Percentiles rank a stretch among this genome's conserved stretches.
These are phyloP conservation scores for Cyclargus thomasi DNA, from an alignment of 1,140 invertebrate genomes.

Conservation along the genomic window DNA sequence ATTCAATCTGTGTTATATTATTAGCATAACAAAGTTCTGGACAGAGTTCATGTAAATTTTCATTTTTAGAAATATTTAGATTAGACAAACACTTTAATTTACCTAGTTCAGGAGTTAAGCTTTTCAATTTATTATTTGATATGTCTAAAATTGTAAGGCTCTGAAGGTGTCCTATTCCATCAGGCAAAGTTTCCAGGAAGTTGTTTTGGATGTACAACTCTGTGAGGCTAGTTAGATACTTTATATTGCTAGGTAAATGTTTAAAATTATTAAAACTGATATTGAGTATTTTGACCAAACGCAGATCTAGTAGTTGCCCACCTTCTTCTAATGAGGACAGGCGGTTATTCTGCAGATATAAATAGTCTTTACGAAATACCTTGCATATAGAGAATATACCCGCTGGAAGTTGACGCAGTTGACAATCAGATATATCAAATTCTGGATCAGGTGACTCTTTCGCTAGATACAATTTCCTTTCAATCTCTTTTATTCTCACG, in stretches of 20 bases:
- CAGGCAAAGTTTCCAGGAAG: slow-evolving; percentile 79
- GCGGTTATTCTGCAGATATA: slow-evolving; percentile 81
- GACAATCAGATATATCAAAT: slow-evolving; percentile 85
- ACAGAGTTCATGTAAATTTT: slow-evolving; percentile 76
- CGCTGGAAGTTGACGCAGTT: slow-evolving; percentile 80
- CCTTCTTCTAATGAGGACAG: slow-evolving; percentile 81
- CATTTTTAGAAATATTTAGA: slow-evolving; percentile 78
- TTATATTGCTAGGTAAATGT: slow-evolving; percentile 78
- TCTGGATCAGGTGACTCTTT: slow-evolving; percentile 84
- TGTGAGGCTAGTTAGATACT: slow-evolving; percentile 78
- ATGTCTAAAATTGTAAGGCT: slow-evolving; percentile 81
- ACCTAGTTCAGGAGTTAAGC: slow-evolving; percentile 79
- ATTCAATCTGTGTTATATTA: slow-evolving; percentile 75
- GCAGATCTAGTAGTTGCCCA: slow-evolving; percentile 81
- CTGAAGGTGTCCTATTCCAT: slow-evolving; percentile 78
- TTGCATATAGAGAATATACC: slow-evolving; percentile 86
- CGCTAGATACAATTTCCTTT: slow-evolving; percentile 84
- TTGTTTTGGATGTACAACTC: slow-evolving; percentile 82
- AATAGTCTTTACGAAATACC: slow-evolving; percentile 83
- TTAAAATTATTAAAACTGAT: slow-evolving; percentile 82
- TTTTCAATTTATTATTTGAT: slow-evolving; percentile 82
- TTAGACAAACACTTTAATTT: slow-evolving; percentile 76
- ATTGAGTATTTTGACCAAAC: slow-evolving; percentile 81
- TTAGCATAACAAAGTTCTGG: slow-evolving; percentile 78
- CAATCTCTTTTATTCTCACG: slow-evolving; percentile 78